Conservation (phyloP, 2,113 vertebrate genomes). For the Bubo bubo region DNA sequence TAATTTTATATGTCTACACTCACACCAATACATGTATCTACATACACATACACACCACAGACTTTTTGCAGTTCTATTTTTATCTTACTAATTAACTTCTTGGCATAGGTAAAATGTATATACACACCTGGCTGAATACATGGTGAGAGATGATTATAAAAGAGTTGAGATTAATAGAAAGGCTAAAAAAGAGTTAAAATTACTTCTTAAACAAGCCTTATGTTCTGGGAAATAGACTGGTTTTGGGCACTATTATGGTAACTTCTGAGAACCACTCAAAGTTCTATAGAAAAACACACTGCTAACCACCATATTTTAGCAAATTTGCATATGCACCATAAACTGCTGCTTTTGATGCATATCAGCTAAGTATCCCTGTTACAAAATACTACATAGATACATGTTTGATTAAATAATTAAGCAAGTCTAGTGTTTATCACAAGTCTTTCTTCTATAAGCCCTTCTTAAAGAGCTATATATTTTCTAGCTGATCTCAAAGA, state of each 20-base stretch:
- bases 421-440: not conserved
- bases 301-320: conserved; percentile 41
- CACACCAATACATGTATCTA: not conserved
- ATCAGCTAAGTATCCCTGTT: not conserved
- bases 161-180: not conserved
- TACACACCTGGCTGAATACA: not conserved
- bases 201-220: conserved; percentile 4
- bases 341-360: conserved; percentile 5
- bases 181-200: not conserved
- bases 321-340: conserved; percentile 17
- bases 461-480: not conserved
- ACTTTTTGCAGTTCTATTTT: not conserved
- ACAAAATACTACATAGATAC: not conserved
- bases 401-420: not conserved
- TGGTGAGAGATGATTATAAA: not conserved
- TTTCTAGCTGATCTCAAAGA: conserved; percentile 24
- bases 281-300: conserved; percentile 29
- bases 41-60: not conserved
- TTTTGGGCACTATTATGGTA: conserved; percentile 33
- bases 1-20: not conserved
- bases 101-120: not conserved
- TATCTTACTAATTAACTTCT: conserved; percentile 20
- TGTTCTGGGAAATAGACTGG: conserved; percentile 63
- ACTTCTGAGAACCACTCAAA: conserved; percentile 61
- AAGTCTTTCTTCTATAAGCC: not conserved